Evolutionary conservation across 2,888 invertebrate genomes (phyloP), one percentile per base, ranked within the genome.

Genomic region (Xestia sexstrigata): DNA sequence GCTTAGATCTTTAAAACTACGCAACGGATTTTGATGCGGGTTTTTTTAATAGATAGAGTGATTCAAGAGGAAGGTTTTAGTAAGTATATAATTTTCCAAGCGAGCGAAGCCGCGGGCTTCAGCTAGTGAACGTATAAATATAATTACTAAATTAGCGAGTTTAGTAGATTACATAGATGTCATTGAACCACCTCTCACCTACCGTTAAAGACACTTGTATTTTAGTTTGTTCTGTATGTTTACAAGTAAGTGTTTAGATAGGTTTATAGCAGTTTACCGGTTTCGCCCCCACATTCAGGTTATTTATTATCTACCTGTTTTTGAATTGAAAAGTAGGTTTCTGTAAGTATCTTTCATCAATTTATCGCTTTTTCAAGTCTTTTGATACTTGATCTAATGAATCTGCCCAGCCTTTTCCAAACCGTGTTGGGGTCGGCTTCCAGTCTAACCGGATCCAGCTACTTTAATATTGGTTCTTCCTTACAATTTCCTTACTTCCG

Each of bases 211-310:
- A n/a, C 0, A 69, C 23, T 23, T 39, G 23, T 13, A 65, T 76
- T 65, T 39, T 26, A 42, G 63, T 55, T 66, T 13, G n/a, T 76
- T 55, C 23, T 17, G n/a, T 30, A 52, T 23, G 23, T 65, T 76
- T 49, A 26, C 15, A 76, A 35, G 13, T 55, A 47, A 7, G 0
- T 60, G 17, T 7, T 23, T 49, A 45, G 26, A 20, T 35, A 35
- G 42, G 9, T 69, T 35, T 60, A 55, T 42, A 60, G 4, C 9
- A 62, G 60, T 42, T 76, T 20, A 76, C 45, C 45, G 63, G 81
- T 78, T 78, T 72, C 73, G 63, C 63, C 63, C 73, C 78, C 20
- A 47, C 17, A 72, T 63, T 63, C 5, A 63, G 81, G 63, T 39
- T 55, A 20, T 81, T 79, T 52, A 42, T 42, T 23, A 39, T 20